Evolutionary conservation across 2,797 vertebrate species (phyloP).

Genomic region (Xyrichtys novacula): DNA sequence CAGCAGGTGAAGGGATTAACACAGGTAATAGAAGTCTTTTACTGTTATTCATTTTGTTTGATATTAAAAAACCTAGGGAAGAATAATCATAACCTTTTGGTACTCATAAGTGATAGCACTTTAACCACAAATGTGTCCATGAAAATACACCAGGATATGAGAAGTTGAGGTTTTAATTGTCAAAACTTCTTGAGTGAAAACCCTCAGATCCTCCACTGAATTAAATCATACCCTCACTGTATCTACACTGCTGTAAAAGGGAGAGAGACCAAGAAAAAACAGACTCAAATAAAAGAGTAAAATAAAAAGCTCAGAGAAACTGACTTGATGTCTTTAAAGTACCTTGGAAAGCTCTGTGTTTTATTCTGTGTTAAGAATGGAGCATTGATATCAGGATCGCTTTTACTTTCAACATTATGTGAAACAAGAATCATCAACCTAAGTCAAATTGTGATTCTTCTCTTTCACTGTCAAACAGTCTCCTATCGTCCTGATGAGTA

Average conservation of each 20-base stretch:
- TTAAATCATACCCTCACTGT: neutral
- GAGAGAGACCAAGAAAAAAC: neutral
- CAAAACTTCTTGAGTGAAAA: neutral
- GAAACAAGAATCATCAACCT: slow-evolving; percentile 23
- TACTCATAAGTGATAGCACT: neutral
- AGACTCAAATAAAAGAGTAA: neutral
- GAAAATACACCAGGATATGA: neutral
- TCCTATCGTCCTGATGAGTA: slow-evolving; percentile 25
- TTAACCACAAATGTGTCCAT: neutral
- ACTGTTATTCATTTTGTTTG: neutral
- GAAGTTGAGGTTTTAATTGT: neutral
- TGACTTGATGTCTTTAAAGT: too few relatives aligned
- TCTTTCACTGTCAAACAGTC: slow-evolving; percentile 31
- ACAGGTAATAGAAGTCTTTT: neutral
- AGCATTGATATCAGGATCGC: too few relatives aligned
- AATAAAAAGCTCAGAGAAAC: too few relatives aligned
- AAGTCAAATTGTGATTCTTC: neutral
- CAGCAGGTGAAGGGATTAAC: neutral
- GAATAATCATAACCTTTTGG: neutral
- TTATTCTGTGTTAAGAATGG: neutral
- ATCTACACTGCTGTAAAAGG: neutral
- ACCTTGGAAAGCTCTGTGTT: too few relatives aligned
- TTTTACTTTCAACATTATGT: too few relatives aligned
- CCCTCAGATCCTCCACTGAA: neutral
- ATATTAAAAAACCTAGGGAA: neutral